These are phyloP conservation scores for Nansenia antarctica DNA, from an alignment of 2,113 vertebrate genomes.

Conservation along the genomic window DNA sequence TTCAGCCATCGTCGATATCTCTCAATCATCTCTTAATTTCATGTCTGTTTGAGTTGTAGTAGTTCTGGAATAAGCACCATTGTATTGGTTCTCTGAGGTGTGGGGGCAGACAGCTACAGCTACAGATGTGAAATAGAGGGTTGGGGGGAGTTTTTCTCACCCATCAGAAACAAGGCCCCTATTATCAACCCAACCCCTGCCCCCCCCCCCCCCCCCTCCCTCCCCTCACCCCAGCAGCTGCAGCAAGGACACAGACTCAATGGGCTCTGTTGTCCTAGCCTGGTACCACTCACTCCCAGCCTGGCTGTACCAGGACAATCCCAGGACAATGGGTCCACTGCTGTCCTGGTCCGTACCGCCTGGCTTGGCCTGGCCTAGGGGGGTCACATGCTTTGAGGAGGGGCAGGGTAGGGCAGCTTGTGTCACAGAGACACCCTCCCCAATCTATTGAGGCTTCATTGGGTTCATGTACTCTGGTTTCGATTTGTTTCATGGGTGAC, in stretches of 20 bases:
- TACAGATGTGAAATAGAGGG: slow-evolving; percentile 70
- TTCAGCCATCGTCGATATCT: neutral
- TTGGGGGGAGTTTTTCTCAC: slow-evolving; percentile 37
- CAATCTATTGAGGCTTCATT: slow-evolving; percentile 28
- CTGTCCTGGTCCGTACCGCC: slow-evolving; percentile 50
- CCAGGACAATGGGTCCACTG: slow-evolving; percentile 63
- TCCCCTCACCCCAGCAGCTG: slow-evolving; percentile 55
- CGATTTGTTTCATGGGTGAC: slow-evolving; percentile 4
- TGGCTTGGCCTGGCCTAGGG: slow-evolving; percentile 43
- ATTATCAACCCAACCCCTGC: slow-evolving; percentile 58
- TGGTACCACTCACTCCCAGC: slow-evolving; percentile 63
- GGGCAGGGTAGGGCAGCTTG: slow-evolving; percentile 43
- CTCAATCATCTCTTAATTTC: neutral
- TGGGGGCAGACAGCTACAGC: slow-evolving; percentile 54
- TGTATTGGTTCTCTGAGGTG: slow-evolving; percentile 57
- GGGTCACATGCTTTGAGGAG: slow-evolving; percentile 63
- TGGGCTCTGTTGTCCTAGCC: slow-evolving; percentile 67
- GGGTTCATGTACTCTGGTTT: too few species aligned
- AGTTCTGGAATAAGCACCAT: neutral
- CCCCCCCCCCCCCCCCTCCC: slow-evolving; percentile 26
- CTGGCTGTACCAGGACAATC: slow-evolving; percentile 61
- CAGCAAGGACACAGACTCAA: slow-evolving; percentile 57
- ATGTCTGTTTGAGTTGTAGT: too few species aligned
- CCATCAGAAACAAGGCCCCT: slow-evolving; percentile 64
- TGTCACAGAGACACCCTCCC: slow-evolving; percentile 30